Evolutionary conservation across 2,113 vertebrate species (phyloP), one percentile per base, ranked within the genome.

Genomic region (Salvator merianae): DNA sequence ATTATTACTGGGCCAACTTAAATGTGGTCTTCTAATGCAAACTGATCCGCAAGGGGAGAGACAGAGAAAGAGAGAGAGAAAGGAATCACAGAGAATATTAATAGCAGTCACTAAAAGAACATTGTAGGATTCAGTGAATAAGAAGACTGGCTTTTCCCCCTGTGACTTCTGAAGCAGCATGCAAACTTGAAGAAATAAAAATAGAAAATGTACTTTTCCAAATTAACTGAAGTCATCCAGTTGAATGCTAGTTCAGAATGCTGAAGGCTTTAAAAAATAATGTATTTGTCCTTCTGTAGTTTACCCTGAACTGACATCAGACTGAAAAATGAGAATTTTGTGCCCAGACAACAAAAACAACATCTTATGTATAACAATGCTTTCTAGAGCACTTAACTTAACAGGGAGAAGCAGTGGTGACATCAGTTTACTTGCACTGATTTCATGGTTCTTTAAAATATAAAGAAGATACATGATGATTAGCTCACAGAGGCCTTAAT

Each of bases 401-500:
- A 74, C 83, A 92, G 22, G 72, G 89, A 89, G 83, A 77, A 88
- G 82, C 71, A 72, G 50, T 79, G 24, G 28, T 68, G 70, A 28
- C 71, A 87, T 63, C 36, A 62, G 83, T 50, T 47, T 28, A 26
- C 20, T 50, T 20, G 77, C 24, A 74, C 82, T 81, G 83, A 85
- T 84, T 90, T 83, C 71, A 65, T 65, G 20, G n/a, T 20, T 40
- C 28, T 73, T 24, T 65, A 28, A 14, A 36, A 22, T 32, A 72
- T 55, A 34, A 72, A 71, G 24, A 26, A 71, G n/a, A 22, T 16
- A 82, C 40, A 24, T 88, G 91, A 88, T 82, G 87, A 78, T 89
- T 90, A 80, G 71, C 88, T 88, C 85, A 89, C 86, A 92, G 84
- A 88, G 91, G 78, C 79, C 85, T 26, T 2, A 72, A 81, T 87